phyloP scores from a whole-genome alignment of 2,113 vertebrate genomes.

The Centropristis striata region DNA sequence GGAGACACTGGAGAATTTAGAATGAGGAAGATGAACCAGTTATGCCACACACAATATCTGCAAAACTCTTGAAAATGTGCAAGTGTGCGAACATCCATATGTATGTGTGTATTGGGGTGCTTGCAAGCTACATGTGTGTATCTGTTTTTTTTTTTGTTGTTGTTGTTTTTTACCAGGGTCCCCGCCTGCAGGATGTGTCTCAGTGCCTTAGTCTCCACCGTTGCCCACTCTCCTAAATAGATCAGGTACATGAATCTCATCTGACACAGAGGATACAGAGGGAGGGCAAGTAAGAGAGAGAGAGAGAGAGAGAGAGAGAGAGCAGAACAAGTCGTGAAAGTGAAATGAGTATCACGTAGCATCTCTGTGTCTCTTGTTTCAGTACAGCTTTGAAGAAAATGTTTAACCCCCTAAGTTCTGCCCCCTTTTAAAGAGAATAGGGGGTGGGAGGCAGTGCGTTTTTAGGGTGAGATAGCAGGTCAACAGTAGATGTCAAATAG shows the following conservation, averaged over 20 bases:
- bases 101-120: slow-evolving; percentile 2
- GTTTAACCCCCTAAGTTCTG: no score
- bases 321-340: slow-evolving; percentile 9
- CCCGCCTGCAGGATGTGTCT: slow-evolving; percentile 60
- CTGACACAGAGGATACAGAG: slow-evolving; percentile 18
- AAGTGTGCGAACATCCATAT: slow-evolving; percentile 11
- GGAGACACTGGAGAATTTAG: slow-evolving; percentile 6
- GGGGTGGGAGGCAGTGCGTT: no score
- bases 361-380: slow-evolving; percentile 11
- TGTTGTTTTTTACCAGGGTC: slow-evolving; percentile 34
- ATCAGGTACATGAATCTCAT: slow-evolving; percentile 53
- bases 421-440: no score
- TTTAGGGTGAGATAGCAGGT: no score
- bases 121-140: not conserved
- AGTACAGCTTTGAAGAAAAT: not conserved
- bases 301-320: not conserved
- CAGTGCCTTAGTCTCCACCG: slow-evolving; percentile 40
- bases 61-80: slow-evolving; percentile 27
- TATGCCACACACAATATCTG: slow-evolving; percentile 36
- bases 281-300: not conserved
- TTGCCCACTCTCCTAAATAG: slow-evolving; percentile 50
- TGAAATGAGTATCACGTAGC: slow-evolving; percentile 23
- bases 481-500: no score
- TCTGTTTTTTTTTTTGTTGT: slow-evolving; percentile 1
- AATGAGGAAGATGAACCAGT: slow-evolving; percentile 40